Evolutionary conservation across 2,797 vertebrate species (phyloP), one percentile per base, ranked within the genome.

Genomic region (Margarornis squamiger): DNA sequence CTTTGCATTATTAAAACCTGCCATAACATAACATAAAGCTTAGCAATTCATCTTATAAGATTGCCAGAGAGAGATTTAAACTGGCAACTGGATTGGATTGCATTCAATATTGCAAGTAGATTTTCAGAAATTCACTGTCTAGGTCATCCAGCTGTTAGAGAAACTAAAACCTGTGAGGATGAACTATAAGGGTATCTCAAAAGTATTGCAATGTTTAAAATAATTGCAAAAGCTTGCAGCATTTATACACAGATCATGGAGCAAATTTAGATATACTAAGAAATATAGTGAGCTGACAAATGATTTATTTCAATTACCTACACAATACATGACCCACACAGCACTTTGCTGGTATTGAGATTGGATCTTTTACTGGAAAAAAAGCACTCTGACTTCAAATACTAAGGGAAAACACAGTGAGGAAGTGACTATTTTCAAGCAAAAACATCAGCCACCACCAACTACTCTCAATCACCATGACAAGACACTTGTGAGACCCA

Each of bases 61-160:
- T 49, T 92, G 91, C 75, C 91, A 91, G 74, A 72, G 54, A 80
- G n/a, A 93, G 57, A 77, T 83, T 91, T 90, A 88, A 95, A 80
- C 38, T 84, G 83, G 68, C 75, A 92, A 85, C 26, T 66, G 51
- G 82, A 93, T 13, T 95, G 87, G 54, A 92, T 49, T 77, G 39
- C 38, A 48, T 78, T 91, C 59, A 87, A 75, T 58, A 90, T 10
- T 85, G 77, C n/a, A 86, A 77, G 10, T 59, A 66, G 45, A 78
- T 51, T 85, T 70, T 91, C 55, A 75, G 26, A 88, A 88, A 67
- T 66, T 43, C 16, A 3, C 62, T 67, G 41, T 36, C 67, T 66
- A 75, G 54, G 32, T 66, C 63, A 87, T 34, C 24, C 75, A 75
- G 78, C 30, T 86, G n/a, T 77, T 72, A 68, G 10, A 74, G 85